phyloP scores from a whole-genome alignment of 2,113 vertebrate genomes.

The Phrynosoma blainvillii region DNA sequence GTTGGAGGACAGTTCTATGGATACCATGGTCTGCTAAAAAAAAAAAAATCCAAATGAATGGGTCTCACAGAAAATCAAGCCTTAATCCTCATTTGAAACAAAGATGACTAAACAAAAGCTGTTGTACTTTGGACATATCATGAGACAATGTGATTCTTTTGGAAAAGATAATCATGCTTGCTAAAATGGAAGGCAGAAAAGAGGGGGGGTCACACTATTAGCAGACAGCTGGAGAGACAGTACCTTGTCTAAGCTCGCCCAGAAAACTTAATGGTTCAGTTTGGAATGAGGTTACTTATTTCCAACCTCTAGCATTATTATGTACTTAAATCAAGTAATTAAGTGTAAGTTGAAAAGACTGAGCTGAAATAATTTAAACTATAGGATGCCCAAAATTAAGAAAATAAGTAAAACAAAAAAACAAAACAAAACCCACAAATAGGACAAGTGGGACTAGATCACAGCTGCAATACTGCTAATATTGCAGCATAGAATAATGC shows the following conservation, averaged over 20 bases:
- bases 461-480: not conserved
- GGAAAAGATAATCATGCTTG: too few relatives aligned
- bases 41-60: too few relatives aligned
- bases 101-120: too few relatives aligned
- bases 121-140: too few relatives aligned
- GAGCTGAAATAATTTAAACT: not conserved
- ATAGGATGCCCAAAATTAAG: too few relatives aligned
- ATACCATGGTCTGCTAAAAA: too few relatives aligned
- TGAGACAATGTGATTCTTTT: too few relatives aligned
- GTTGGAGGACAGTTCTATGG: too few relatives aligned
- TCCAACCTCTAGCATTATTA: not conserved
- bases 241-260: not conserved
- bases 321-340: not conserved
- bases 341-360: not conserved
- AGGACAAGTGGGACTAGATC: not conserved
- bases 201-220: too few relatives aligned
- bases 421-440: not conserved
- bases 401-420: not conserved
- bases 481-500: not conserved
- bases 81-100: too few relatives aligned
- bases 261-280: not conserved
- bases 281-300: not conserved
- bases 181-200: too few relatives aligned
- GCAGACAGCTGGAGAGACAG: not conserved
- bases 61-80: too few relatives aligned